These are phyloP conservation scores for Gonatopus flavifemur DNA, from an alignment of 1,140 invertebrate species.

Conservation along the genomic window DNA sequence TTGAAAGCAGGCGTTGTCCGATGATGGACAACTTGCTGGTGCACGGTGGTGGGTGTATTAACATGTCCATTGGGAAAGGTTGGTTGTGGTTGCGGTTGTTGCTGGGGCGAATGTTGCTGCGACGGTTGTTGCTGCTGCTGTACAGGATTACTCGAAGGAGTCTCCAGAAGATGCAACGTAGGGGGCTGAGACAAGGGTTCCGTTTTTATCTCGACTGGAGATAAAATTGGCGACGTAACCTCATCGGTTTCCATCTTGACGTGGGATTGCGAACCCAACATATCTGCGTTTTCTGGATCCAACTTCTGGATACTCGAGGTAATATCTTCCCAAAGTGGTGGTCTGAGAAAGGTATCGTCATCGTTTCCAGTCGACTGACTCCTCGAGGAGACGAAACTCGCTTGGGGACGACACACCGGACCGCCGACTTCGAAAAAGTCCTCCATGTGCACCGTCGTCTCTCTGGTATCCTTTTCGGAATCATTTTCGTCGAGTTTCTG, in stretches of 20 bases:
- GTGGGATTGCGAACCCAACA: slow-evolving; percentile 65
- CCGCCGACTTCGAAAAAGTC: slow-evolving; percentile 67
- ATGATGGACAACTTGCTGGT: slow-evolving; percentile 50
- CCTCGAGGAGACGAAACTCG: slow-evolving; percentile 61
- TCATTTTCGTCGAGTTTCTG: slow-evolving; percentile 62
- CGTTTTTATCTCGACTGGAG: slow-evolving; percentile 74
- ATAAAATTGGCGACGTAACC: slow-evolving; percentile 66
- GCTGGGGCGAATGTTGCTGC: no score
- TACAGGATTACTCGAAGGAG: slow-evolving; percentile 28
- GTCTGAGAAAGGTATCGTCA: slow-evolving; percentile 81
- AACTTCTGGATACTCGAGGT: slow-evolving; percentile 85
- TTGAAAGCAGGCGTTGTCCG: slow-evolving; percentile 39
- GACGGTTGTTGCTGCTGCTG: no score
- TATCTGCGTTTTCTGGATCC: slow-evolving; percentile 85
- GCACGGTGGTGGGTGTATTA: slow-evolving; percentile 20
- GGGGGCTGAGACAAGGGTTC: slow-evolving; percentile 59
- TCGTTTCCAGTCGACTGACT: slow-evolving; percentile 58
- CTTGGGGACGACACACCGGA: slow-evolving; percentile 43
- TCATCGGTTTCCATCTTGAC: slow-evolving; percentile 77
- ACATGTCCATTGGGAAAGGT: slow-evolving; percentile 46
- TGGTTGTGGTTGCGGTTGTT: no score
- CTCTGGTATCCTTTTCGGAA: slow-evolving; percentile 60
- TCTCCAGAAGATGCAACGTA: slow-evolving; percentile 58
- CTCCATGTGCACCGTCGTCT: slow-evolving; percentile 63
- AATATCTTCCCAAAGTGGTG: slow-evolving; percentile 85